Conservation (phyloP, 2,113 vertebrate genomes). For the Spilogale gracilis region DNA sequence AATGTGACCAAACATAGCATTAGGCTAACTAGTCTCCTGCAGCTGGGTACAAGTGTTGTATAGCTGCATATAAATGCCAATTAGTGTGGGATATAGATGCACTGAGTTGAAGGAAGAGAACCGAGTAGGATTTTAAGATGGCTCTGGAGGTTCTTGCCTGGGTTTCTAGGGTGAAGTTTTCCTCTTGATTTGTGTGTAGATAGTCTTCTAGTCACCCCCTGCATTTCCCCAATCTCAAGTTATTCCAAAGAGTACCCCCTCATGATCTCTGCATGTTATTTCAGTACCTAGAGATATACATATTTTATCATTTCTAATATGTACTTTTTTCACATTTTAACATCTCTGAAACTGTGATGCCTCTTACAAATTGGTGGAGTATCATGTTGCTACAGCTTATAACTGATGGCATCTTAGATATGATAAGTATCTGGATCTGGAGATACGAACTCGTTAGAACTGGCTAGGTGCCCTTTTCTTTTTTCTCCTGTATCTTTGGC, state of each 20-base stretch:
- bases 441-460: not conserved
- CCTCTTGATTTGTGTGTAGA: not conserved
- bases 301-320: conserved; percentile 20
- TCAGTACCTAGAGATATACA: not conserved
- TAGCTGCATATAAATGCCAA: not conserved
- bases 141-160: not conserved
- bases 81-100: not conserved
- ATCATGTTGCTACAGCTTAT: not conserved
- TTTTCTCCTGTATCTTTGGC: not conserved
- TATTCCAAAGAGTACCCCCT: not conserved
- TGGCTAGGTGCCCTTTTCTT: not conserved
- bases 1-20: not conserved
- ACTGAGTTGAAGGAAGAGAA: not conserved
- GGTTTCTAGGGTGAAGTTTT: not conserved
- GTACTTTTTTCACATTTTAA: not conserved
- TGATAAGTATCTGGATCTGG: not conserved
- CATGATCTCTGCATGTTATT: conserved; percentile 5
- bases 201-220: not conserved
- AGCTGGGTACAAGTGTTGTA: not conserved
- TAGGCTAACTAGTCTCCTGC: not conserved
- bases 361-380: not conserved
- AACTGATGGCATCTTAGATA: not conserved
- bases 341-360: not conserved
- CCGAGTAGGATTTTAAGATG: not conserved
- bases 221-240: not conserved